Base-by-base conservation (phyloP, 2,888 invertebrate genomes). In the Cryptus armator region DNA sequence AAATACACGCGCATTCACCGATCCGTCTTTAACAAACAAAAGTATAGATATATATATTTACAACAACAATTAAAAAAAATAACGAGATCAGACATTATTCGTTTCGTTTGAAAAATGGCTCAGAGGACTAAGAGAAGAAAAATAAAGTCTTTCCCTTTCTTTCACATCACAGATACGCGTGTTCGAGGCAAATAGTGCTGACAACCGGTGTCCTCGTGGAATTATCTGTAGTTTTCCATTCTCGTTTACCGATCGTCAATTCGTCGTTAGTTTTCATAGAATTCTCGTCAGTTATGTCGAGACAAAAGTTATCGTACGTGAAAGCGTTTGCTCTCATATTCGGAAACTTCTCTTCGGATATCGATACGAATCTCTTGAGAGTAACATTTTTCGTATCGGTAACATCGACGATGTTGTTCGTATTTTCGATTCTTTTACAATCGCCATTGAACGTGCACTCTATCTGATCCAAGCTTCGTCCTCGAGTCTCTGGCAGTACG, bases 401-500 rank as follows among this genome's bases (percentile, higher is more conserved):
- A 19, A 83, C 67, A 2, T 85, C 64, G 14, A 48, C 53, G 32
- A 56, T 37, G 67, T 51, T 70, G n/a, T 48, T 51, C 6, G 74
- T 7, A 67, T 80, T 81, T 0, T 64, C 32, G 4, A 6, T 68
- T 2, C 44, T 14, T 7, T 43, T 16, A 4, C 19, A 46, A 1
- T 78, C 62, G 0, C 80, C 72, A 0, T 95, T 95, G 85, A 96
- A 96, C 83, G 94, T 94, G 83, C 94, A 95, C 94, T 96, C 96
- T 14, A 97, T 97, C 89, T 97, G 96, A 70, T 95, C 95, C 85
- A 97, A 93, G 67, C 95, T 95, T 88, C 96, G 96, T 12, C 96
- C 96, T 89, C 96, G 96, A 0, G 97, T 97, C 93, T 97, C 97
- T 2, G 96, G 96, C 1, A 97, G 93, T 88, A 96, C 95, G 0